Evolutionary conservation across 2,888 invertebrate species (phyloP).

Genomic region (Euzophera pinguis): DNA sequence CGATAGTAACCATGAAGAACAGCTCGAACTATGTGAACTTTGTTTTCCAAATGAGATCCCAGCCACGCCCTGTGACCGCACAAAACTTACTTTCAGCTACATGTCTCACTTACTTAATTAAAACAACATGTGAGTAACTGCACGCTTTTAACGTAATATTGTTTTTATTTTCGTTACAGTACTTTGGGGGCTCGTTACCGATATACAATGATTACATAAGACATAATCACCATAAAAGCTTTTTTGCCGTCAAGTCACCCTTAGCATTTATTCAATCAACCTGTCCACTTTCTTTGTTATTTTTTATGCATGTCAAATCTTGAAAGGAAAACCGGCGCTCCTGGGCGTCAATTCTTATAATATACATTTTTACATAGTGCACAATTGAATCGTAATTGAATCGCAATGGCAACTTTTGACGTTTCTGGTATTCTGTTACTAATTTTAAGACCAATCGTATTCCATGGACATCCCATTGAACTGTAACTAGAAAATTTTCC

Average conservation of each 20-base stretch:
- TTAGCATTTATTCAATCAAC: slow-evolving; percentile 4
- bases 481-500: too few species aligned
- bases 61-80: slow-evolving; percentile 17
- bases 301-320: background rate
- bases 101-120: slow-evolving; percentile 41
- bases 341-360: too few species aligned
- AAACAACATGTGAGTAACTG: slow-evolving; percentile 30
- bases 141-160: slow-evolving; percentile 32
- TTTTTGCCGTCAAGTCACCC: slow-evolving; percentile 10
- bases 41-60: background rate
- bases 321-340: too few species aligned
- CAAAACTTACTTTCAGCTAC: slow-evolving; percentile 30
- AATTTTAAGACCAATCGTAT: too few species aligned
- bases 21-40: too few species aligned
- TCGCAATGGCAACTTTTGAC: too few species aligned
- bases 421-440: too few species aligned
- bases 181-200: slow-evolving; percentile 33
- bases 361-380: too few species aligned
- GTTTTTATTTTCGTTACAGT: slow-evolving; percentile 29
- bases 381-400: too few species aligned
- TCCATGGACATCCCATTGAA: too few species aligned
- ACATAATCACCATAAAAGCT: slow-evolving; percentile 46
- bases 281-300: background rate
- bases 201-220: slow-evolving; percentile 27
- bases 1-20: too few species aligned